Evolutionary conservation across 2,888 invertebrate genomes (phyloP).

Genomic region (Anodontia alba): DNA sequence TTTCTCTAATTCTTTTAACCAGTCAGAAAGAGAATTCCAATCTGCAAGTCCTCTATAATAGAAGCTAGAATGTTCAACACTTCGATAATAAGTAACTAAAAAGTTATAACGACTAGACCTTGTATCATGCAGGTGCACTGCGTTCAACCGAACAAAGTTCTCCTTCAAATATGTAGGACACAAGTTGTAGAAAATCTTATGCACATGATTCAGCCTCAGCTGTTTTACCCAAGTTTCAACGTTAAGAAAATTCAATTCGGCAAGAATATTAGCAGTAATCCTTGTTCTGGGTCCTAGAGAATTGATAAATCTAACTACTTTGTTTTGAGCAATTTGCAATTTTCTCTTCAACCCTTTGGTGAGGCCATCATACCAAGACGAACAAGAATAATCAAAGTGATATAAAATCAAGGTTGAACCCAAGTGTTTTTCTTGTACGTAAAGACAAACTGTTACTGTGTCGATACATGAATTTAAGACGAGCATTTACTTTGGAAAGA

Average conservation of each 20-base stretch:
- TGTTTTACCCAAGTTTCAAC: constrained; percentile 12
- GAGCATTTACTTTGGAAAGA: not conserved
- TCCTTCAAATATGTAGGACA: not conserved
- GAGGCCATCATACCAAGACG: too few relatives aligned
- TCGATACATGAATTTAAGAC: not conserved
- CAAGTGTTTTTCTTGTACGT: too few relatives aligned
- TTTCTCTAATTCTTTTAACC: not conserved
- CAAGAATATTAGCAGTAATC: not conserved
- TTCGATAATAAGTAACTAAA: not conserved
- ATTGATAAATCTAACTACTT: constrained; percentile 28
- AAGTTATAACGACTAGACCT: not conserved
- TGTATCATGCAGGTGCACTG: not conserved
- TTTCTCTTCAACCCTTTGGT: constrained; percentile 18
- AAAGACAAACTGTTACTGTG: not conserved
- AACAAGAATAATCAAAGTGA: too few relatives aligned
- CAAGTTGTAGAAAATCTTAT: not conserved
- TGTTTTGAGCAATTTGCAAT: constrained; percentile 20
- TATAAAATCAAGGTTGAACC: not conserved
- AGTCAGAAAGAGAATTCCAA: not conserved
- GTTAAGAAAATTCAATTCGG: not conserved
- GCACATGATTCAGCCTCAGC: constrained; percentile 2
- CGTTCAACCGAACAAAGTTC: not conserved
- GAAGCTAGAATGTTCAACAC: not conserved
- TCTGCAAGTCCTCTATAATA: not conserved
- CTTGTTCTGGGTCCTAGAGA: constrained; percentile 12